phyloP scores from a whole-genome alignment of 2,888 invertebrate species.

The Clivina fossor region DNA sequence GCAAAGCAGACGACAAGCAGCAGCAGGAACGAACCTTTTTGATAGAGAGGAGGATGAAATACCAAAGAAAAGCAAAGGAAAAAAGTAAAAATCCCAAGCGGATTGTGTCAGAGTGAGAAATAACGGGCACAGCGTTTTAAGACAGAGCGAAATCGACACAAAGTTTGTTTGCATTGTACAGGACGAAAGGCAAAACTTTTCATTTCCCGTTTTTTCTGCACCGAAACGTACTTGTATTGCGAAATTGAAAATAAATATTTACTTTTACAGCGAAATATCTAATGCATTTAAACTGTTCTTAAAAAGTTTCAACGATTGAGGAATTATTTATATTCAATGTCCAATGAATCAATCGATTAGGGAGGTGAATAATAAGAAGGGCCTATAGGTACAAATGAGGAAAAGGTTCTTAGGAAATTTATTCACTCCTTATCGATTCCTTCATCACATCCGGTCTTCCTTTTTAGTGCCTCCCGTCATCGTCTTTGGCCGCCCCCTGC shows the following conservation, averaged over 20 bases:
- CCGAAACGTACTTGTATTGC: slow-evolving; percentile 24
- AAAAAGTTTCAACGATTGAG: slow-evolving; percentile 40
- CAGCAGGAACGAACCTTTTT: too few species aligned
- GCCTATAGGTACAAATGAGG: slow-evolving; percentile 24
- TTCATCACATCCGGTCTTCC: slow-evolving; percentile 11
- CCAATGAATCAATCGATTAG: slow-evolving; percentile 26
- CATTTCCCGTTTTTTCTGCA: slow-evolving; percentile 22
- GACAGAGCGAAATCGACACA: not conserved
- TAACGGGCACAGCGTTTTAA: too few species aligned
- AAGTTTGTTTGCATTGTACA: slow-evolving; percentile 32
- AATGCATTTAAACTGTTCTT: slow-evolving; percentile 43
- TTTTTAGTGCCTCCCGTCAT: too few species aligned
- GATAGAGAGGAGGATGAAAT: too few species aligned
- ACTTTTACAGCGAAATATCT: slow-evolving; percentile 31
- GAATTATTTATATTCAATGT: slow-evolving; percentile 29
- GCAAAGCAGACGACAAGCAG: too few species aligned
- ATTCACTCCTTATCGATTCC: slow-evolving; percentile 31
- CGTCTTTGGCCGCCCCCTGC: slow-evolving; percentile 6
- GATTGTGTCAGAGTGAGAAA: too few species aligned
- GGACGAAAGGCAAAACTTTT: slow-evolving; percentile 25
- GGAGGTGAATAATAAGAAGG: slow-evolving; percentile 20
- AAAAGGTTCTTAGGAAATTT: slow-evolving; percentile 19
- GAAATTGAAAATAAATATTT: slow-evolving; percentile 34
- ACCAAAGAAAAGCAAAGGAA: too few species aligned
- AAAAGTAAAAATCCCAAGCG: too few species aligned